phyloP scores from a whole-genome alignment of 2,797 vertebrate species.

The Channallabes apus region DNA sequence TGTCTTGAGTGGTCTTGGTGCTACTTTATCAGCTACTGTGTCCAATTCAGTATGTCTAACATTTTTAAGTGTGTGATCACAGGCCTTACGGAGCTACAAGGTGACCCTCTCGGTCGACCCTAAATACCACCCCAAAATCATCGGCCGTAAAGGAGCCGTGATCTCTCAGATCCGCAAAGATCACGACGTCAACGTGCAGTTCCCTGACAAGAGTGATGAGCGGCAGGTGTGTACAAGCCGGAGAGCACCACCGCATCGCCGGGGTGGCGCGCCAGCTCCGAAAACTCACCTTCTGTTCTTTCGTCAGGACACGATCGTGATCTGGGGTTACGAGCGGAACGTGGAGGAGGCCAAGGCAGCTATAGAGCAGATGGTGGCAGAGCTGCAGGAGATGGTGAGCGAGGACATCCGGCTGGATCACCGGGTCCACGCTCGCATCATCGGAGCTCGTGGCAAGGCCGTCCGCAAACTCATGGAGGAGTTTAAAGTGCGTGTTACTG shows the following conservation, averaged over 20 bases:
- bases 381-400: slow-evolving; percentile 79
- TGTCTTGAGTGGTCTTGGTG: not conserved
- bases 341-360: slow-evolving; percentile 69
- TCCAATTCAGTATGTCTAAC: not conserved
- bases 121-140: slow-evolving; percentile 81
- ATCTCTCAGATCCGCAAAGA: slow-evolving; percentile 81
- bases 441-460: slow-evolving; percentile 76
- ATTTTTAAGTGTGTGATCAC: not conserved
- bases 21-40: not conserved
- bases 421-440: slow-evolving; percentile 77
- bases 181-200: slow-evolving; percentile 79
- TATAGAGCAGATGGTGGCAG: slow-evolving; percentile 76
- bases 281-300: not conserved
- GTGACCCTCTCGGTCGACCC: slow-evolving; percentile 76
- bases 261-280: too few relatives aligned
- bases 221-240: slow-evolving; percentile 69
- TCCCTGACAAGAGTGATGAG: slow-evolving; percentile 79
- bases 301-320: slow-evolving; percentile 74
- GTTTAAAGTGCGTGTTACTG: slow-evolving; percentile 70
- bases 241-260: not conserved
- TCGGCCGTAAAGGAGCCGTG: slow-evolving; percentile 77
- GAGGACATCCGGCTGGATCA: slow-evolving; percentile 75
- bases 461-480: slow-evolving; percentile 82
- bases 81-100: slow-evolving; percentile 80
- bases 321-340: slow-evolving; percentile 78